These are phyloP conservation scores for Caradrina clavipalpis DNA, from an alignment of 2,888 invertebrate species.

Conservation along the genomic window DNA sequence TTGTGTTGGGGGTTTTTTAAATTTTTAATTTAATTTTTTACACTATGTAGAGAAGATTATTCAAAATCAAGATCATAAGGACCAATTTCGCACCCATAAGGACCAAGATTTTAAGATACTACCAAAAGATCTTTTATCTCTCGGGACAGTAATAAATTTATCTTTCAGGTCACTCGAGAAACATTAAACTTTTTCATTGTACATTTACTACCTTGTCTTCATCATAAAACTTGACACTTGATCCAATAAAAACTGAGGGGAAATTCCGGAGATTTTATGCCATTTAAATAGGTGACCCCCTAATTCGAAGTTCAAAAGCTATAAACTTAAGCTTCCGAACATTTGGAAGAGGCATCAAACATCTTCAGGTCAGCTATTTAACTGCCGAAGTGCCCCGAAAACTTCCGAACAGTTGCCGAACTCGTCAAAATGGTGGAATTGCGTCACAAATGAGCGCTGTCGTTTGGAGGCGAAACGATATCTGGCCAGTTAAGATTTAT, in stretches of 20 bases:
- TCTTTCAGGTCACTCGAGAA: slow-evolving; percentile 13
- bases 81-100: background rate
- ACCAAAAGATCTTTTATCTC: slow-evolving; percentile 1
- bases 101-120: background rate
- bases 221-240: slow-evolving; percentile 45
- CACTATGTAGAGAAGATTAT: too few relatives aligned
- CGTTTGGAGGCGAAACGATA: slow-evolving; percentile 45
- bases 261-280: slow-evolving; percentile 41
- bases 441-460: slow-evolving; percentile 49
- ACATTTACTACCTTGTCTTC: slow-evolving; percentile 24
- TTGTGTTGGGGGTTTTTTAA: too few relatives aligned
- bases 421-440: slow-evolving; percentile 39
- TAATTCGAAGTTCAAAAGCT: slow-evolving; percentile 53
- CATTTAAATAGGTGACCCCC: slow-evolving; percentile 50
- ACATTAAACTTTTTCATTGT: slow-evolving; percentile 24
- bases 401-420: slow-evolving; percentile 40
- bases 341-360: slow-evolving; percentile 53
- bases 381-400: slow-evolving; percentile 44
- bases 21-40: too few relatives aligned
- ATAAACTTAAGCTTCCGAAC: slow-evolving; percentile 48
- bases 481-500: slow-evolving; percentile 49
- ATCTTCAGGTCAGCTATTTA: slow-evolving; percentile 52
- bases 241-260: slow-evolving; percentile 48
- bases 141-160: slow-evolving; percentile 23
- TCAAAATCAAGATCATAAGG: background rate